These are phyloP conservation scores for Tetragnatha versicolor DNA, from an alignment of 1,140 invertebrate genomes.

Conservation along the genomic window DNA sequence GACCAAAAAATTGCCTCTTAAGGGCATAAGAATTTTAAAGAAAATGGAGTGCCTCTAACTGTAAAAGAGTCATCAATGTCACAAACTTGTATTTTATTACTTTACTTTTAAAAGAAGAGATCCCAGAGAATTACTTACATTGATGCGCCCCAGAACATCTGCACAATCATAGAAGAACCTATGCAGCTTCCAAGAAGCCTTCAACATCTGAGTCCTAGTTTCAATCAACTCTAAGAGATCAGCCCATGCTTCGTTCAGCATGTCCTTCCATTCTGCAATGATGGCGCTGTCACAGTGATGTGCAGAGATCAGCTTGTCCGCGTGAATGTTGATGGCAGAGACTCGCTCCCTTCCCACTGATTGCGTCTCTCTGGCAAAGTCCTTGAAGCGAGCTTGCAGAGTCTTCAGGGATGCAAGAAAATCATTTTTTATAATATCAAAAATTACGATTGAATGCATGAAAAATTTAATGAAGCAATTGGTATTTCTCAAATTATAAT, in stretches of 20 bases:
- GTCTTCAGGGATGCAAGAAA: conserved; percentile 61
- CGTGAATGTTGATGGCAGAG: conserved; percentile 89
- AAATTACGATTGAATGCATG: not conserved
- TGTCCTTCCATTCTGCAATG: conserved; percentile 99
- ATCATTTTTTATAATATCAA: not conserved
- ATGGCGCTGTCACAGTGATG: conserved; percentile 96
- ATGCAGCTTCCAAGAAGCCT: conserved; percentile 93
- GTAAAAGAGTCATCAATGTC: too few species aligned
- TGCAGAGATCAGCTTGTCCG: conserved; percentile 90
- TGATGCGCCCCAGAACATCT: conserved; percentile 90
- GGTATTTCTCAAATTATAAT: too few species aligned
- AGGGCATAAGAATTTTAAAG: too few species aligned
- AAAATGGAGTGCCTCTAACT: too few species aligned
- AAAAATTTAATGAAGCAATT: not conserved
- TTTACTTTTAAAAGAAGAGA: too few species aligned
- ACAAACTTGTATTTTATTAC: too few species aligned
- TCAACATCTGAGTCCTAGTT: conserved; percentile 94
- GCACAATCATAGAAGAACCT: conserved; percentile 99
- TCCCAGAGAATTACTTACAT: conserved; percentile 63
- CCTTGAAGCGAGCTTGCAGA: conserved; percentile 88
- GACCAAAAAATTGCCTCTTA: too few species aligned
- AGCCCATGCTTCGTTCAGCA: conserved; percentile 97
- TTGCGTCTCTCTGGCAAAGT: conserved; percentile 96
- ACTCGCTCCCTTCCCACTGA: conserved; percentile 93
- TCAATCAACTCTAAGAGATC: conserved; percentile 97